Conservation (phyloP, 2,113 vertebrate species). For the Scomber scombrus region DNA sequence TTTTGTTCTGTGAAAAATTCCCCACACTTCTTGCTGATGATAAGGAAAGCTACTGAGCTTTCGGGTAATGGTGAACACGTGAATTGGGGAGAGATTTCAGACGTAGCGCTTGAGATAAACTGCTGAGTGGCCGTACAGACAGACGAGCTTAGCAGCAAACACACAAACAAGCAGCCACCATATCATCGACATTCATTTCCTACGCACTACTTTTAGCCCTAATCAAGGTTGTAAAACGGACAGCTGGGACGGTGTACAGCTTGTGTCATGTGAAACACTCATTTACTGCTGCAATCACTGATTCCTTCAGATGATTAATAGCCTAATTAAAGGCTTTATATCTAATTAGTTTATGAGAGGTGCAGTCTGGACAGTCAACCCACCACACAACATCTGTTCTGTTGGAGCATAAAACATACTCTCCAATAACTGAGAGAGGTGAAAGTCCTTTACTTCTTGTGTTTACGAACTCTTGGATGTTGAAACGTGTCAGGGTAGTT, state of each 20-base stretch:
- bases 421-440: constrained; percentile 18
- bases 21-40: too few species aligned
- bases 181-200: neutral
- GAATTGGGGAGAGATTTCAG: neutral
- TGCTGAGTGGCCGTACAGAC: constrained; percentile 5
- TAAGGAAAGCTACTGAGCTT: too few species aligned
- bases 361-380: constrained; percentile 43
- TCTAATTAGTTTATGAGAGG: constrained; percentile 59
- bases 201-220: constrained; percentile 7
- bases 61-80: too few species aligned
- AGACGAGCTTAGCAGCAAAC: neutral
- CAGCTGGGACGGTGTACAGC: constrained; percentile 31
- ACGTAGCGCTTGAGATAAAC: neutral
- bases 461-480: neutral
- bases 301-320: constrained; percentile 64
- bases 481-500: neutral
- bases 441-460: neutral
- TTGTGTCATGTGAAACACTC: constrained; percentile 19
- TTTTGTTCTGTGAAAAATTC: too few species aligned
- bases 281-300: constrained; percentile 21
- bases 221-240: constrained; percentile 18
- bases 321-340: constrained; percentile 68
- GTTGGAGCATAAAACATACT: constrained; percentile 3
- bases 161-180: neutral
- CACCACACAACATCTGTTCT: constrained; percentile 48